These are phyloP conservation scores for Hypselothyrea guttata DNA, from an alignment of 2,888 invertebrate genomes.

Conservation along the genomic window DNA sequence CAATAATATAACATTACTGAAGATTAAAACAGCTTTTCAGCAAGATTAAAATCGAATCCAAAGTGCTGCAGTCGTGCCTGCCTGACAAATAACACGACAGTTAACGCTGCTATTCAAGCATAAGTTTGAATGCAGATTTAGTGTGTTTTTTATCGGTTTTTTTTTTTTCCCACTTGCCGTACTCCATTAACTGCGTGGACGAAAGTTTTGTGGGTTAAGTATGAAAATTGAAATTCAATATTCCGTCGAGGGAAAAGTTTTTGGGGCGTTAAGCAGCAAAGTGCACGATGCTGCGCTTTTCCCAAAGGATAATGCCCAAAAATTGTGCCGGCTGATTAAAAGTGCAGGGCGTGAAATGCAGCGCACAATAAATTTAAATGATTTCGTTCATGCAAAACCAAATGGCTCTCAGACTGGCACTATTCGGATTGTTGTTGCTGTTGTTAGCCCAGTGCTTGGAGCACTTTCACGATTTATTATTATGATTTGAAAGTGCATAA, in stretches of 20 bases:
- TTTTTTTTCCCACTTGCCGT: neutral
- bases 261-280: slow-evolving; percentile 10
- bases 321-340: slow-evolving; percentile 66
- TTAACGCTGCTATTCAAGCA: too few species aligned
- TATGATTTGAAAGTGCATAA: slow-evolving; percentile 78
- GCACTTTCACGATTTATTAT: slow-evolving; percentile 71
- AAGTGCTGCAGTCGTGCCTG: too few species aligned
- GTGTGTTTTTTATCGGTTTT: neutral
- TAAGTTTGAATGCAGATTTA: too few species aligned
- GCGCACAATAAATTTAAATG: slow-evolving; percentile 71
- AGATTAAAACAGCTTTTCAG: slow-evolving; percentile 22
- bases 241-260: slow-evolving; percentile 24
- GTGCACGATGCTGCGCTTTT: slow-evolving; percentile 2
- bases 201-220: slow-evolving; percentile 32
- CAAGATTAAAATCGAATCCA: slow-evolving; percentile 7
- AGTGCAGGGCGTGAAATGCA: slow-evolving; percentile 71
- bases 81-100: neutral
- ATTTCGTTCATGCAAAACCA: slow-evolving; percentile 69
- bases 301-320: slow-evolving; percentile 46
- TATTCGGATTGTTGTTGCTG: slow-evolving; percentile 22
- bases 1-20: slow-evolving; percentile 9
- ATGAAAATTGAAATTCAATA: slow-evolving; percentile 46
- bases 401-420: slow-evolving; percentile 61
- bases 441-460: slow-evolving; percentile 45
- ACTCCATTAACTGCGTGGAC: slow-evolving; percentile 3